Evolutionary conservation across 2,888 invertebrate genomes (phyloP).

Genomic region (Ichneumoninae sp.): DNA sequence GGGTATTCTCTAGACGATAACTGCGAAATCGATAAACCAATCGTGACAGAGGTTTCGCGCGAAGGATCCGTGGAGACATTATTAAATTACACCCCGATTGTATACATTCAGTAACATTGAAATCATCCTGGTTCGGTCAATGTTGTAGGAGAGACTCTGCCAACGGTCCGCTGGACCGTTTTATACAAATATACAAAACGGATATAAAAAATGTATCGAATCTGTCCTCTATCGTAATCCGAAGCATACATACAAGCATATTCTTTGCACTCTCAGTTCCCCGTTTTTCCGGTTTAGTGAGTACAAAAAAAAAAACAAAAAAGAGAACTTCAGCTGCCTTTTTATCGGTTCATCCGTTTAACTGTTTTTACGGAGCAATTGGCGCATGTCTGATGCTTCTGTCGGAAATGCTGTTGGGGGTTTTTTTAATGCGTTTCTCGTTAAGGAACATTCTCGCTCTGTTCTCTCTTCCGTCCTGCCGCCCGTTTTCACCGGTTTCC

Average conservation of each 20-base stretch:
- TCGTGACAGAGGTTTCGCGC: constrained; percentile 6
- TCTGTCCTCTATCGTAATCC: not conserved
- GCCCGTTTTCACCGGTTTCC: not conserved
- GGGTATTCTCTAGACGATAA: constrained; percentile 16
- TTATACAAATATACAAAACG: no score
- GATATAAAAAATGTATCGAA: not conserved
- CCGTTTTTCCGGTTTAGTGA: not conserved
- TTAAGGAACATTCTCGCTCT: constrained; percentile 44
- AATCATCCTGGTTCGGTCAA: not conserved
- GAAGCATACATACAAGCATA: not conserved
- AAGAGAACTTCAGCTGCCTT: not conserved
- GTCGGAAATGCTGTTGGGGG: not conserved
- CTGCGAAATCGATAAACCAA: constrained; percentile 21
- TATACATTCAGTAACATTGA: not conserved
- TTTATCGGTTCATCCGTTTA: constrained; percentile 27
- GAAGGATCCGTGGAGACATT: not conserved
- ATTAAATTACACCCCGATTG: not conserved
- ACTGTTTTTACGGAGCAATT: constrained; percentile 22
- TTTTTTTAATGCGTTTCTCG: constrained; percentile 43
- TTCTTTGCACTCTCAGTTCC: not conserved
- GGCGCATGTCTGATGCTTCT: constrained; percentile 31
- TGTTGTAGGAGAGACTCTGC: not conserved
- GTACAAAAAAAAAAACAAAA: not conserved
- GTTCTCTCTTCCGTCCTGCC: not conserved
- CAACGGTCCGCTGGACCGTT: not conserved